phyloP scores from a whole-genome alignment of 2,113 vertebrate genomes.

The Caretta caretta region DNA sequence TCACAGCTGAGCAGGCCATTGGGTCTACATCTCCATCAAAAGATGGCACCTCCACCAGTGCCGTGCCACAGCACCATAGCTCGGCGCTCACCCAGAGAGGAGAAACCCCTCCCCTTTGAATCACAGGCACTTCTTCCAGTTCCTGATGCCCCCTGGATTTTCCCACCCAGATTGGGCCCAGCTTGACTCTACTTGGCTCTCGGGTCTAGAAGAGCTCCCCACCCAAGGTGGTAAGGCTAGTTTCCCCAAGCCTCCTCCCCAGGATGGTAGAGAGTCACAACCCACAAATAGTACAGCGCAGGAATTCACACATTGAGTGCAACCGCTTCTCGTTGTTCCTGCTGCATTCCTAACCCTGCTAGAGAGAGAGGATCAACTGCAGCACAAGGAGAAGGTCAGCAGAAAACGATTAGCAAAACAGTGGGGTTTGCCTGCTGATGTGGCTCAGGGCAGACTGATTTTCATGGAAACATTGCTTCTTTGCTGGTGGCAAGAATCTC shows the following conservation, averaged over 20 bases:
- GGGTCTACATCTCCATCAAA: neutral
- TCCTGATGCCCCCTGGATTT: neutral
- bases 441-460: neutral
- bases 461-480: rapidly evolving
- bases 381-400: rapidly evolving
- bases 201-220: neutral
- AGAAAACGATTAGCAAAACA: rapidly evolving
- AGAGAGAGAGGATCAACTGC: rapidly evolving
- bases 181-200: neutral
- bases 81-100: neutral
- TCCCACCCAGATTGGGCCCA: neutral
- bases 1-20: neutral
- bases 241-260: neutral
- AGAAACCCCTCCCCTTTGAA: neutral
- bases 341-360: neutral
- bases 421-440: neutral
- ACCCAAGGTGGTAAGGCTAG: neutral
- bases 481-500: neutral
- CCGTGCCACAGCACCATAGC: neutral
- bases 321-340: neutral
- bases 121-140: neutral
- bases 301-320: neutral
- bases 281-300: rapidly evolving
- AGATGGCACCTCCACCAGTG: neutral
- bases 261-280: neutral